A percentile compares a stretch with the other conserved stretches of the same genome.
Evolutionary conservation across 2,113 vertebrate genomes (phyloP).

Genomic region (Onychostoma macrolepis): DNA sequence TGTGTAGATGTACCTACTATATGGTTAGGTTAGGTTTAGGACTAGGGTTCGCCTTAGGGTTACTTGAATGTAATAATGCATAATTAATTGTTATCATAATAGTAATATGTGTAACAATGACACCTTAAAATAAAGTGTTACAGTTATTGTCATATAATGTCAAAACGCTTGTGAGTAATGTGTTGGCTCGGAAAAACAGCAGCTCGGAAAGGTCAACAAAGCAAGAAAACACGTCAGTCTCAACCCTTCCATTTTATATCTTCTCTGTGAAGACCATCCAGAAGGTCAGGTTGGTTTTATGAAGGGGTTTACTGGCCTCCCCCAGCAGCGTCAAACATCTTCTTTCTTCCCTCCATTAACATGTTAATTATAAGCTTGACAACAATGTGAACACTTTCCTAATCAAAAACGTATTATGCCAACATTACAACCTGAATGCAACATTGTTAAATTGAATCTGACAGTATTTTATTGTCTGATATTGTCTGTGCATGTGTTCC

Average conservation of each 20-base stretch:
- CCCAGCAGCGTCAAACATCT: slow-evolving; percentile 94
- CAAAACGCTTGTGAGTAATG: too few relatives aligned
- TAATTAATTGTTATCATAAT: too few relatives aligned
- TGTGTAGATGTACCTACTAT: too few relatives aligned
- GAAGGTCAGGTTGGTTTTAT: neutral
- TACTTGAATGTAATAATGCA: too few relatives aligned
- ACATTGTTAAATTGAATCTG: neutral
- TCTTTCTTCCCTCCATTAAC: slow-evolving; percentile 98
- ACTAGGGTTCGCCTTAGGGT: too few relatives aligned
- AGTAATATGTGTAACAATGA: too few relatives aligned
- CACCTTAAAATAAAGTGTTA: too few relatives aligned
- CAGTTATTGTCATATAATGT: too few relatives aligned
- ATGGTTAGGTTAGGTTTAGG: too few relatives aligned
- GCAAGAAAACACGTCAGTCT: neutral
- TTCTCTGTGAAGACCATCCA: neutral
- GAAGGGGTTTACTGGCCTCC: slow-evolving; percentile 66
- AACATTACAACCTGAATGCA: neutral
- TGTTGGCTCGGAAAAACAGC: too few relatives aligned
- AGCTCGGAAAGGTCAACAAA: neutral
- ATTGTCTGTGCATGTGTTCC: neutral
- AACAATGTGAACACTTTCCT: neutral
- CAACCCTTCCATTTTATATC: neutral
- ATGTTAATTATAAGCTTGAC: neutral
- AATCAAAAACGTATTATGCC: neutral
- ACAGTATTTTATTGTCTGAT: neutral